Percentiles rank a stretch among this genome's conserved stretches.
Conservation (phyloP, 2,113 vertebrate genomes). For the Aphyosemion australe region DNA sequence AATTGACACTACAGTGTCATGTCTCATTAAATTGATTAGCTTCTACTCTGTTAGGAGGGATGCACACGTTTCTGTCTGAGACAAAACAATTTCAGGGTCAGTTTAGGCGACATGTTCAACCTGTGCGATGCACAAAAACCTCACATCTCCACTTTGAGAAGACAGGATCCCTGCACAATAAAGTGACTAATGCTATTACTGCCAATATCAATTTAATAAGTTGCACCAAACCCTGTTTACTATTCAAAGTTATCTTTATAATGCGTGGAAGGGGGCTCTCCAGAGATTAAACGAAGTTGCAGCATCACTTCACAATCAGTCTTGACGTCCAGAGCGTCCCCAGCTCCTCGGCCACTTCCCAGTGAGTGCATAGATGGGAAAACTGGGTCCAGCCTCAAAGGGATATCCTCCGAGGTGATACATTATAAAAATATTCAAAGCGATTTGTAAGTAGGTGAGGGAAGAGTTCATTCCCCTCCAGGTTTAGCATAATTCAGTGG, state of each 20-base stretch:
- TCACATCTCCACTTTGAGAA: neutral
- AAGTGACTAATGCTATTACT: neutral
- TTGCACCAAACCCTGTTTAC: neutral
- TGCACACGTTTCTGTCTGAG: slow-evolving; percentile 15
- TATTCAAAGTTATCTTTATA: neutral
- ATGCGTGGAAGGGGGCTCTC: neutral
- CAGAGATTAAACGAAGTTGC: neutral
- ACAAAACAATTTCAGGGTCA: neutral
- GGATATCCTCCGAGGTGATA: slow-evolving; percentile 28
- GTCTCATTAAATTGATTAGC: slow-evolving; percentile 19
- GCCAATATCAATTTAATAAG: neutral
- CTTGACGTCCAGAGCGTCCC: slow-evolving; percentile 21
- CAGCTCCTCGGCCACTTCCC: slow-evolving; percentile 5
- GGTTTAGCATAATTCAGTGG: slow-evolving; percentile 18
- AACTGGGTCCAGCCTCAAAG: slow-evolving; percentile 26
- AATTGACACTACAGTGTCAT: slow-evolving; percentile 24
- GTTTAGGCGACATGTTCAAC: neutral
- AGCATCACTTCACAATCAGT: slow-evolving; percentile 11
- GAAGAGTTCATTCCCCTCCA: slow-evolving; percentile 23
- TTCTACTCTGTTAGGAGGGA: slow-evolving; percentile 2
- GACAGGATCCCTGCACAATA: neutral
- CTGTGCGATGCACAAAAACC: neutral
- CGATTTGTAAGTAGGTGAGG: slow-evolving; percentile 29
- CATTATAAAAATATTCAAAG: slow-evolving; percentile 36
- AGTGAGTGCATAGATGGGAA: slow-evolving; percentile 6